Base-by-base conservation (phyloP, 92 coral and sea anemone species). In the Pocillopora meandrina region DNA sequence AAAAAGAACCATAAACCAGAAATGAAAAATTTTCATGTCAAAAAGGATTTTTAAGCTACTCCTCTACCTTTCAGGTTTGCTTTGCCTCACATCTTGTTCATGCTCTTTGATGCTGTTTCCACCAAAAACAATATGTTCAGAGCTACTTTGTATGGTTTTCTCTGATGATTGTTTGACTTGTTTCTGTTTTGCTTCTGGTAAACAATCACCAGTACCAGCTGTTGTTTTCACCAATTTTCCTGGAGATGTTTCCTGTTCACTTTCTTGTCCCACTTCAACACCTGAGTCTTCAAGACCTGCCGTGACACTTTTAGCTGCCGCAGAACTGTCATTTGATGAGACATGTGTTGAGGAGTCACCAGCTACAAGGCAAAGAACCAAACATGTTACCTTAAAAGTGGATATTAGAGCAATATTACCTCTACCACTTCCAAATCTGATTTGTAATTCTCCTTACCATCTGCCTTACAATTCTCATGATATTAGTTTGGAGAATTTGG, bases 231-330 rank as follows among this genome's bases (percentile, higher is more conserved):
- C 85, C 9, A 59, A 72, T 62, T n/a, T 57, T 5, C 80, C 61
- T 66, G 88, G 36, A 2, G 79, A 47, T 55, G 21, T 87, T 65
- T 94, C 98, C 64, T 94, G 95, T 67, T 94, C 98, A 81, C 98
- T 94, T 84, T 94, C 98, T 61, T 84, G 92, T 18, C 98, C 98
- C 17, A 94, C 88, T 20, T 94, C 98, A 15, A 94, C 98, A 42
- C 98, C 98, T 49, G 98, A 94, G 65, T 94, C 98, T 52, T 94
- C 98, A 1, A 89, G 92, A 15, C 91, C 90, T 56, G 87, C 16
- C 0, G 88, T 82, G 16, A 33, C 77, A 82, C 88, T 84, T 65
- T 89, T 82, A 17, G 81, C 89, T 62, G 18, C 78, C 31, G 11
- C 80, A 61, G 86, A 63, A 63, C 34, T 61, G 65, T 73, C 56